These are phyloP conservation scores for Lucilia cuprina DNA, from an alignment of 1,140 invertebrate genomes.

Conservation along the genomic window DNA sequence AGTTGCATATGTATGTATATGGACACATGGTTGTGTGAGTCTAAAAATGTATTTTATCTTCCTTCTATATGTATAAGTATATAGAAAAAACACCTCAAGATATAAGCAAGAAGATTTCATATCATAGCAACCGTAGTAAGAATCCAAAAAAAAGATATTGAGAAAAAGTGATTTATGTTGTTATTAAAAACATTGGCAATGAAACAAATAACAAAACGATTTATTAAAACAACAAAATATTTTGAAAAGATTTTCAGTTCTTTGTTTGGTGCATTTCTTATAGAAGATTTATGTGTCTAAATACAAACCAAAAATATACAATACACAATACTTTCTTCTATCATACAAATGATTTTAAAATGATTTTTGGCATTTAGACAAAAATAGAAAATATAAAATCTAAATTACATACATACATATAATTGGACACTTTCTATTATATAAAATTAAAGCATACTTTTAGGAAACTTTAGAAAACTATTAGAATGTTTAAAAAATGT, in stretches of 20 bases:
- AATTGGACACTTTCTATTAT: background rate
- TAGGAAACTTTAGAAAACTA: background rate
- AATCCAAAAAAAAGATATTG: background rate
- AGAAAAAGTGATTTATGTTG: constrained; percentile 11
- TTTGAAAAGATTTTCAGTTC: background rate
- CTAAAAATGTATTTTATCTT: background rate
- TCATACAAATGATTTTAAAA: constrained; percentile 11
- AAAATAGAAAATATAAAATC: background rate
- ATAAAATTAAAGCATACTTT: background rate
- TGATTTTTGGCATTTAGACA: background rate
- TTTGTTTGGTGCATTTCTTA: background rate
- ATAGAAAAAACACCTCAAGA: background rate
- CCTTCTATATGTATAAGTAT: background rate
- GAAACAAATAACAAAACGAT: constrained; percentile 14
- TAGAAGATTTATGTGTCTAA: background rate
- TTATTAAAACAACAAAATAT: background rate
- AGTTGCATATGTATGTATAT: background rate
- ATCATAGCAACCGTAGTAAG: background rate
- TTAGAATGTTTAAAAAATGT: background rate
- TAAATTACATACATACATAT: background rate
- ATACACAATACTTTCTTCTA: background rate
- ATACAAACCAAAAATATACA: background rate
- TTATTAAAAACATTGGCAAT: constrained; percentile 18
- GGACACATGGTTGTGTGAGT: background rate
- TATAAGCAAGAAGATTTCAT: background rate